Percentiles rank a stretch among this genome's conserved stretches.
Evolutionary conservation across 2,888 invertebrate species (phyloP).

Genomic region (Tachina grossa): DNA sequence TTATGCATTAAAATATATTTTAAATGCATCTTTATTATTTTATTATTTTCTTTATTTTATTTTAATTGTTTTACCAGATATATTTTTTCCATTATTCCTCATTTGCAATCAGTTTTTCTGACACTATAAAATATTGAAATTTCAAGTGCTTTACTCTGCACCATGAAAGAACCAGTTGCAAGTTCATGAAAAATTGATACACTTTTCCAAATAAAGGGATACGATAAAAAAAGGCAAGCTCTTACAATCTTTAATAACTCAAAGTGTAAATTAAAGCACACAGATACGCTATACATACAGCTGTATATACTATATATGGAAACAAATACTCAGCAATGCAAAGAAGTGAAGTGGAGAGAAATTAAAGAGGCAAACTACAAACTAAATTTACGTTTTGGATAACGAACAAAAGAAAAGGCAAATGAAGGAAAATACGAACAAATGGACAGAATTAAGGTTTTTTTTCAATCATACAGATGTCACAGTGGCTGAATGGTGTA

Average conservation of each 20-base stretch:
- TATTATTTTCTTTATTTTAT: conserved; percentile 9
- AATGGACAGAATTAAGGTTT: conserved; percentile 38
- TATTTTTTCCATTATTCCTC: background rate
- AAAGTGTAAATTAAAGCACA: conserved; percentile 68
- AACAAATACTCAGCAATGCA: conserved; percentile 28
- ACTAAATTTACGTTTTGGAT: conserved; percentile 64
- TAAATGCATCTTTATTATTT: conserved; percentile 16
- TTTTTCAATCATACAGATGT: conserved; percentile 58
- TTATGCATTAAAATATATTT: background rate
- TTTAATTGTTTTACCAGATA: conserved; percentile 3
- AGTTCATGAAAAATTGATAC: background rate
- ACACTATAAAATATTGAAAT: conserved; percentile 65
- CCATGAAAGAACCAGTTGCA: conserved; percentile 5
- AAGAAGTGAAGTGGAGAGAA: conserved; percentile 45
- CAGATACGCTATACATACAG: conserved; percentile 10
- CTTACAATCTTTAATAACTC: conserved; percentile 65
- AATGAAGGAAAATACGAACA: conserved; percentile 6
- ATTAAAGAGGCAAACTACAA: conserved; percentile 59
- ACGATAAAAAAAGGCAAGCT: conserved; percentile 13
- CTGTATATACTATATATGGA: background rate
- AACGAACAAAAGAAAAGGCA: conserved; percentile 51
- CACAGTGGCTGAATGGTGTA: conserved; percentile 28
- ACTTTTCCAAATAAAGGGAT: background rate
- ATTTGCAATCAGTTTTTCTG: conserved; percentile 59
- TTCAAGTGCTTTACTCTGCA: conserved; percentile 52